These are phyloP conservation scores for Julus scandinavius DNA, from an alignment of 2,888 invertebrate species.

Conservation along the genomic window DNA sequence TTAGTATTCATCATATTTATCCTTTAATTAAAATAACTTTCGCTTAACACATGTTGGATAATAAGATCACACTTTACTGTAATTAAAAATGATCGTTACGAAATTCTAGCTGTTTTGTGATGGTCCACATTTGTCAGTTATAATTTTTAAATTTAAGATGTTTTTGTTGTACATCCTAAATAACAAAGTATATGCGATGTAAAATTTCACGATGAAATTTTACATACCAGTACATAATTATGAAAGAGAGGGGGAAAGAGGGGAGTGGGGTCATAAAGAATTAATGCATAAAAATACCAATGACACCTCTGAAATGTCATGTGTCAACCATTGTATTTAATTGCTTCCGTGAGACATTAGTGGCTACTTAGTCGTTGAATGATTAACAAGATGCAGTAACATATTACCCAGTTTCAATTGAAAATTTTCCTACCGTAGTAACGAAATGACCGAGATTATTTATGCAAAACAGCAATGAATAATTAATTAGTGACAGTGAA, in stretches of 20 bases:
- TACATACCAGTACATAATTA: neutral
- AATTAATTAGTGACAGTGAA: slow-evolving; percentile 15
- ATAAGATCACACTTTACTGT: neutral
- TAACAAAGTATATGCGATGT: neutral
- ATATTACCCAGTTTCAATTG: neutral
- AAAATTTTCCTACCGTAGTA: neutral
- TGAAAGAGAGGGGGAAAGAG: neutral
- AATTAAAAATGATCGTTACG: neutral
- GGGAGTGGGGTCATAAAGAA: neutral
- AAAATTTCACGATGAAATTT: neutral
- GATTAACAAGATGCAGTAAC: neutral
- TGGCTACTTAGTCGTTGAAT: neutral
- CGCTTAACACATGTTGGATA: too few species aligned
- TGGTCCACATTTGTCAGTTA: neutral
- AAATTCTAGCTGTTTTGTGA: neutral
- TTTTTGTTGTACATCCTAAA: neutral
- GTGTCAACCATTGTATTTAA: slow-evolving; percentile 14
- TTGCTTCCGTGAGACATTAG: neutral
- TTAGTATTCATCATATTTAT: too few species aligned
- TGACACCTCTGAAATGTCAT: slow-evolving; percentile 9
- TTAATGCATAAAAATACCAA: neutral
- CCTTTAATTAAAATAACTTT: too few species aligned
- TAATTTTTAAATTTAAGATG: neutral
- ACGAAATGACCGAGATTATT: slow-evolving; percentile 7
- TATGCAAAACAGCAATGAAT: slow-evolving; percentile 18